These are phyloP conservation scores for Microcebus murinus DNA, from an alignment of 2,113 vertebrate species.

Conservation along the genomic window DNA sequence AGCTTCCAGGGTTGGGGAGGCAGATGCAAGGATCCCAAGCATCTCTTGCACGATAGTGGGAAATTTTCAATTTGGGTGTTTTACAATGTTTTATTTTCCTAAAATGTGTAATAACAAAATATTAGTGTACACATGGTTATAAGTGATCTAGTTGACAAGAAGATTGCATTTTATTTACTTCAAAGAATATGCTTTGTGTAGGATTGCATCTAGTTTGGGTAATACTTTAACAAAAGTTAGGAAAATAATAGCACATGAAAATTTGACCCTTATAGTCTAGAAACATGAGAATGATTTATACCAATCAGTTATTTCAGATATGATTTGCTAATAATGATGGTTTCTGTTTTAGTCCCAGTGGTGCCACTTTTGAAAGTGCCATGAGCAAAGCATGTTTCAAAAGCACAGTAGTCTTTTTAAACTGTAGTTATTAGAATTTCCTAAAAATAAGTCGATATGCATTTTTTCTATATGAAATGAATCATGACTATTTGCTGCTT, in stretches of 20 bases:
- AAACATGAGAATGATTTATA: background rate
- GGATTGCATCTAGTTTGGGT: background rate
- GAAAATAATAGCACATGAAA: background rate
- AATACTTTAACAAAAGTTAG: background rate
- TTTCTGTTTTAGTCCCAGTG: background rate
- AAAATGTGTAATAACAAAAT: background rate
- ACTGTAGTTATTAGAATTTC: background rate
- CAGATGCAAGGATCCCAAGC: background rate
- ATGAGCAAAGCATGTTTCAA: background rate
- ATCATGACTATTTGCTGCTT: background rate
- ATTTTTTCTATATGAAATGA: background rate
- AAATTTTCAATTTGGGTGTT: slow-evolving; percentile 4
- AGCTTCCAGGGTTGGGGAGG: background rate
- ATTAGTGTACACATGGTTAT: background rate
- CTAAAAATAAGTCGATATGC: background rate
- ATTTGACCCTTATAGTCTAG: background rate
- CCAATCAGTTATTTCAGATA: background rate
- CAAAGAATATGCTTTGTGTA: background rate
- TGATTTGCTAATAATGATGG: background rate
- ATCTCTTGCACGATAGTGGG: slow-evolving; percentile 9
- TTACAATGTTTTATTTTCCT: background rate
- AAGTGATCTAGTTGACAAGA: background rate
- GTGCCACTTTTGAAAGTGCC: background rate
- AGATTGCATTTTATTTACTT: background rate
- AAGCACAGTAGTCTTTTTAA: background rate